phyloP scores from a whole-genome alignment of 2,888 invertebrate species.

The Hoplodrina blanda region DNA sequence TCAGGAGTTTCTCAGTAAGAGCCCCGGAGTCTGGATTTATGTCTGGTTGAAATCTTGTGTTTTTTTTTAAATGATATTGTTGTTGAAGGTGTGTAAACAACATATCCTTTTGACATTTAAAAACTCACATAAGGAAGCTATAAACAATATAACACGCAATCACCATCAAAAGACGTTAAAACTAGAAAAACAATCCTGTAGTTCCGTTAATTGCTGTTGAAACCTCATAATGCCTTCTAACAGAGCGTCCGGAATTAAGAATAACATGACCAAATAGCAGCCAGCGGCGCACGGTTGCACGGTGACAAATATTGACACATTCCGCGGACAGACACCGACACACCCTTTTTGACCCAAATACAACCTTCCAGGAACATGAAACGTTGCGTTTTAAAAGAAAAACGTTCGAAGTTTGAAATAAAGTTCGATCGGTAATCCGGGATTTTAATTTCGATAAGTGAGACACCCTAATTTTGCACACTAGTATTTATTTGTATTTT shows the following conservation, averaged over 20 bases:
- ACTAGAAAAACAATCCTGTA: conserved; percentile 21
- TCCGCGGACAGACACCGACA: conserved; percentile 67
- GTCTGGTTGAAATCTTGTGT: too few relatives aligned
- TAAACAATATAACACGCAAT: conserved; percentile 14
- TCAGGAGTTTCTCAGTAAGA: too few relatives aligned
- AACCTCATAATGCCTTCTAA: conserved; percentile 51
- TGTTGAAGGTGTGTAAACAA: not conserved
- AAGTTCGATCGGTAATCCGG: conserved; percentile 61
- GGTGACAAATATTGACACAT: conserved; percentile 81
- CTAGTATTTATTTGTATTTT: conserved; percentile 9
- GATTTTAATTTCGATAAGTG: conserved; percentile 65
- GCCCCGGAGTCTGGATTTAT: too few relatives aligned
- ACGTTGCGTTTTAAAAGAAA: conserved; percentile 52
- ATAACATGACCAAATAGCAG: conserved; percentile 51
- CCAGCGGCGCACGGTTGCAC: conserved; percentile 56
- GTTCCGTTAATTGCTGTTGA: conserved; percentile 40
- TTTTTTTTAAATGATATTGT: too few relatives aligned
- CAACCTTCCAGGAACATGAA: conserved; percentile 73
- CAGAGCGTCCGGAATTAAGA: conserved; percentile 50
- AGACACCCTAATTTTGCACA: conserved; percentile 53
- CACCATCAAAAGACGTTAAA: conserved; percentile 14
- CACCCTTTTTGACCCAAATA: conserved; percentile 80
- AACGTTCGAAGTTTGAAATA: conserved; percentile 35
- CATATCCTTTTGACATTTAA: not conserved
- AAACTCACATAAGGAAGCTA: conserved; percentile 8